These are phyloP conservation scores for Progne subis DNA, from an alignment of 2,113 vertebrate species.

Conservation along the genomic window DNA sequence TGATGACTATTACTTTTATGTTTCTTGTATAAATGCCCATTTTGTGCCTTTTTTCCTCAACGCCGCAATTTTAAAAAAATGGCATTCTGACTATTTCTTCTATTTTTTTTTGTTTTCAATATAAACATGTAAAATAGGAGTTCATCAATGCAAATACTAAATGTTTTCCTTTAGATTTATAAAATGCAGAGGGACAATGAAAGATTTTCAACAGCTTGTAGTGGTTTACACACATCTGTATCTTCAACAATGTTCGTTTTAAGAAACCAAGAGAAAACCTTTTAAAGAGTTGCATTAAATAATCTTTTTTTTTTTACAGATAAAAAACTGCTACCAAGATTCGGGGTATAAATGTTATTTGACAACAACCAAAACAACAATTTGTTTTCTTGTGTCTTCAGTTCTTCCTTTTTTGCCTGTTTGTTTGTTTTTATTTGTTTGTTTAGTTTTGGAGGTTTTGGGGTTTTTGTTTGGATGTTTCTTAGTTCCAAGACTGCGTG, in stretches of 20 bases:
- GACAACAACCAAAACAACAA: neutral
- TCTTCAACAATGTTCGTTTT: neutral
- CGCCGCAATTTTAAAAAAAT: neutral
- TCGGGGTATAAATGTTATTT: neutral
- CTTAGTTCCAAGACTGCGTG: neutral
- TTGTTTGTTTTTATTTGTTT: neutral
- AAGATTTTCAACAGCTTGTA: neutral
- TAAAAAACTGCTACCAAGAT: neutral
- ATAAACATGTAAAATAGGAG: neutral
- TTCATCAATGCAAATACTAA: neutral
- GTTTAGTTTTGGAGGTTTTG: neutral
- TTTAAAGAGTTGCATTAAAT: neutral
- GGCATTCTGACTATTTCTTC: neutral
- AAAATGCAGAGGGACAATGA: neutral
- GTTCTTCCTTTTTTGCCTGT: neutral
- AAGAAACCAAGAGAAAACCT: neutral
- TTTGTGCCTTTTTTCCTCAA: neutral
- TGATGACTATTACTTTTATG: neutral
- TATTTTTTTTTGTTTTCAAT: neutral
- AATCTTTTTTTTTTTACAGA: neutral
- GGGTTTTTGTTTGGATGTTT: neutral
- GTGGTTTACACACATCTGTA: neutral
- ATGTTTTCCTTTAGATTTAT: neutral
- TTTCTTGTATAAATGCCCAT: neutral
- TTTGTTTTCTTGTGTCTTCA: neutral